Evolutionary conservation across 2,797 vertebrate genomes (phyloP).

Genomic region (Epinephelus malabaricus): DNA sequence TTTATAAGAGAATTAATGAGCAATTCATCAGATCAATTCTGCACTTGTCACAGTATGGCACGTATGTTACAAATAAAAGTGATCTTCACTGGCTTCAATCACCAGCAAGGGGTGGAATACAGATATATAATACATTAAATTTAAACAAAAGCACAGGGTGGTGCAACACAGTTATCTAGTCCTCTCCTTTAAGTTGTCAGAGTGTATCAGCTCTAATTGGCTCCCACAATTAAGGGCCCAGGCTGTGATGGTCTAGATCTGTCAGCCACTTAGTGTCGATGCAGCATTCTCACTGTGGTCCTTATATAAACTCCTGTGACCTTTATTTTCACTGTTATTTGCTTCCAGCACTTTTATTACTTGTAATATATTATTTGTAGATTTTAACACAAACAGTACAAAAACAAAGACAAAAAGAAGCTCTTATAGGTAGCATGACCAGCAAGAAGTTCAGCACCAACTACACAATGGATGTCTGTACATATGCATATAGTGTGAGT

Average conservation of each 20-base stretch:
- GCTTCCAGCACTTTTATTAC: not conserved
- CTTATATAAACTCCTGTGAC: not conserved
- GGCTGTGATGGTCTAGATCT: not conserved
- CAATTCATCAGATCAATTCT: not conserved
- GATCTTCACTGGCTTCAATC: not conserved
- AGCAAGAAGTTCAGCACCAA: too few species aligned
- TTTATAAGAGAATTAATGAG: not conserved
- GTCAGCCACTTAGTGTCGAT: not conserved
- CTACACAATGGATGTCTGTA: too few species aligned
- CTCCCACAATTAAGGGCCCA: not conserved
- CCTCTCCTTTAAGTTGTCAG: not conserved
- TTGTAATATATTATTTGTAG: not conserved
- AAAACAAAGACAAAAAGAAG: too few species aligned
- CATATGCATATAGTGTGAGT: too few species aligned
- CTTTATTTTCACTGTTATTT: not conserved
- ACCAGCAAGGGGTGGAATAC: not conserved
- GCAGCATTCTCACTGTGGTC: not conserved
- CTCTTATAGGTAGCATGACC: too few species aligned
- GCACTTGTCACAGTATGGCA: slow-evolving; percentile 7
- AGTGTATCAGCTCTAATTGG: slow-evolving; percentile 12
- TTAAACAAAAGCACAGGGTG: not conserved
- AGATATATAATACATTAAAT: not conserved
- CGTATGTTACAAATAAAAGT: not conserved
- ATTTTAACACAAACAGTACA: too few species aligned
- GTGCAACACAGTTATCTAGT: not conserved